Evolutionary conservation across 1,140 invertebrate genomes (phyloP).

Genomic region (Brachionus plicatilis): DNA sequence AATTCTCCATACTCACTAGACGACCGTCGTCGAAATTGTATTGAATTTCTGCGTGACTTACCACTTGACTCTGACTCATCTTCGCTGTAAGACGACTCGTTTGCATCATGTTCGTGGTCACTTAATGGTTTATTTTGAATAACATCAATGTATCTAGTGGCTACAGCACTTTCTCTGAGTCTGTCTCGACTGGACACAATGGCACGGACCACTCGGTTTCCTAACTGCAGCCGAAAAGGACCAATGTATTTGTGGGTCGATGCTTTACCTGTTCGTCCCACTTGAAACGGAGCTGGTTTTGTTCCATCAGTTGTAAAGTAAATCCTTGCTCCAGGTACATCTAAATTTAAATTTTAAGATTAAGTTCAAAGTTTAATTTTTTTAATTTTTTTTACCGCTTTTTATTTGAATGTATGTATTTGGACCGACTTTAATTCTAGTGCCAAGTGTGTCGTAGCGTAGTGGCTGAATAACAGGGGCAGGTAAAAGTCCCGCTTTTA

Average conservation of each 20-base stretch:
- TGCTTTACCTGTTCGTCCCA: conserved; percentile 49
- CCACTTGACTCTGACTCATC: conserved; percentile 1
- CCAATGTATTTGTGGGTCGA: conserved; percentile 54
- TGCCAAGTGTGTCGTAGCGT: conserved; percentile 43
- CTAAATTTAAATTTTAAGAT: conserved; percentile 41
- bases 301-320: conserved; percentile 56
- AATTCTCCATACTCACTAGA: neutral
- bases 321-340: conserved; percentile 50
- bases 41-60: neutral
- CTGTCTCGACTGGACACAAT: conserved; percentile 48
- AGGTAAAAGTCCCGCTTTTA: conserved; percentile 53
- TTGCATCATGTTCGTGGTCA: conserved; percentile 18
- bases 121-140: neutral
- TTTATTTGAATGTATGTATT: conserved; percentile 49
- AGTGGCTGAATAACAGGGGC: conserved; percentile 53
- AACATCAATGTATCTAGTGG: conserved; percentile 53
- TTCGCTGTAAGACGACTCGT: conserved; percentile 27
- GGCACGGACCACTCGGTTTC: conserved; percentile 52
- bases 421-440: conserved; percentile 49
- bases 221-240: conserved; percentile 53
- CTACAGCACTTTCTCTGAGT: conserved; percentile 53
- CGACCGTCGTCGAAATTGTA: neutral
- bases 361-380: conserved; percentile 37
- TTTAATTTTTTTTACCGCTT: conserved; percentile 15
- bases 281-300: conserved; percentile 53